Conservation (phyloP, 2,888 invertebrate genomes). For the Drosophila falleni region DNA sequence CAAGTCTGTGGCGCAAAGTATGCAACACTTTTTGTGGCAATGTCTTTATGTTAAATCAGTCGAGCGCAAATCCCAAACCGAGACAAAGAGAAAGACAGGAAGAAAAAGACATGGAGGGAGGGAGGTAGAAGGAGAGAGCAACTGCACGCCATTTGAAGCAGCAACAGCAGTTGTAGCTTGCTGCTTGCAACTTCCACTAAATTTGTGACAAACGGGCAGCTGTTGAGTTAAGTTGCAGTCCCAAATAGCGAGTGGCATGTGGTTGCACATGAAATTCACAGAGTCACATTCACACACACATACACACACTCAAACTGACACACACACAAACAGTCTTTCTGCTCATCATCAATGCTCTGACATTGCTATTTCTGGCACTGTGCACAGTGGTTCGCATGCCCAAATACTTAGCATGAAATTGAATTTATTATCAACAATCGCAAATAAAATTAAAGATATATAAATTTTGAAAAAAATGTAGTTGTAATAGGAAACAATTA, state of each 20-base stretch:
- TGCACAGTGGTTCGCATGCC: neutral
- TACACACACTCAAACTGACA: constrained; percentile 23
- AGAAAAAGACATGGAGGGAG: constrained; percentile 1
- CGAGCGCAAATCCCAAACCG: constrained; percentile 53
- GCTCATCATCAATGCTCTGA: constrained; percentile 29
- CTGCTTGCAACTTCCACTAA: constrained; percentile 48
- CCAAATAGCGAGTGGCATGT: constrained; percentile 58
- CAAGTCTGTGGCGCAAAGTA: constrained; percentile 42
- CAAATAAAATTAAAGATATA: no score
- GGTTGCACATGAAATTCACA: constrained; percentile 69
- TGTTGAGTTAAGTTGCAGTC: constrained; percentile 60
- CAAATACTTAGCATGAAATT: neutral
- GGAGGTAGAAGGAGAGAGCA: constrained; percentile 25
- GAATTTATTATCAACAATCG: no score
- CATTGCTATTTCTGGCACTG: constrained; percentile 12
- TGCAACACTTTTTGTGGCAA: constrained; percentile 65
- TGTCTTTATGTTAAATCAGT: constrained; percentile 61
- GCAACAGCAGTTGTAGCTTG: constrained; percentile 19
- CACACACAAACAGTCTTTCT: constrained; percentile 25
- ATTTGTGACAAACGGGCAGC: constrained; percentile 73
- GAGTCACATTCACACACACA: constrained; percentile 28
- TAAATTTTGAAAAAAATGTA: no score
- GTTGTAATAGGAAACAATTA: no score
- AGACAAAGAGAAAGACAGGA: neutral
- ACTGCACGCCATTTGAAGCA: constrained; percentile 65